These are phyloP conservation scores for Perca fluviatilis DNA, from an alignment of 2,113 vertebrate genomes.

Conservation along the genomic window DNA sequence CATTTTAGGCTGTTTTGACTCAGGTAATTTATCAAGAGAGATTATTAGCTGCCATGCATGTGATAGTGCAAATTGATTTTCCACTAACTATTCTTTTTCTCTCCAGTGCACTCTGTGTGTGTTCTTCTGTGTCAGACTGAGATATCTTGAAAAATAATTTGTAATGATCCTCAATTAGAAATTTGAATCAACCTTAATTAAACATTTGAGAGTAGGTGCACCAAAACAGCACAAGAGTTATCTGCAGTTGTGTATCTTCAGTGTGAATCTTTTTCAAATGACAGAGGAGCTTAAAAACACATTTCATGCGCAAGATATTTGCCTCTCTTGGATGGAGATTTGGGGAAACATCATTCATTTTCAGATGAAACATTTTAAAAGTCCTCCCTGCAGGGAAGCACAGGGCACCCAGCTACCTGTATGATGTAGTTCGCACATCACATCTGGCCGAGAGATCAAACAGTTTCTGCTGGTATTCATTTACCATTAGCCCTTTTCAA, in stretches of 20 bases:
- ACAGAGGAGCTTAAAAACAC: neutral
- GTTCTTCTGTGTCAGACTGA: slow-evolving; percentile 21
- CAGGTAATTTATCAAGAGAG: slow-evolving; percentile 59
- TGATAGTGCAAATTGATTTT: slow-evolving; percentile 49
- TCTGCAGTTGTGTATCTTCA: slow-evolving; percentile 4
- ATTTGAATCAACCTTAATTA: slow-evolving; percentile 59
- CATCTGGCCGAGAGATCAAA: neutral
- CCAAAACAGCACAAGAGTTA: slow-evolving; percentile 25
- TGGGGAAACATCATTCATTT: neutral
- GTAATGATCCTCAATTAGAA: slow-evolving; percentile 39
- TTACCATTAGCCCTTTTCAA: neutral
- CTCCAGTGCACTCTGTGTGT: slow-evolving; percentile 1
- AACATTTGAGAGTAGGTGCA: slow-evolving; percentile 10
- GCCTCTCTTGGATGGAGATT: neutral
- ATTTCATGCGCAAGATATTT: neutral
- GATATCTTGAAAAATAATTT: slow-evolving; percentile 49
- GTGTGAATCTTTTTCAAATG: neutral
- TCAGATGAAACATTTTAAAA: neutral
- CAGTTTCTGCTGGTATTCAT: neutral
- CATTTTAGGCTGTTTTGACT: slow-evolving; percentile 53
- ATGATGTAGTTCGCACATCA: neutral
- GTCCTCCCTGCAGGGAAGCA: neutral
- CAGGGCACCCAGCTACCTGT: neutral
- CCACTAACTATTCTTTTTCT: slow-evolving; percentile 24
- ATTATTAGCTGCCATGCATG: slow-evolving; percentile 58